These are phyloP conservation scores for Rhinichthys klamathensis DNA, from an alignment of 2,113 vertebrate genomes.

Conservation along the genomic window DNA sequence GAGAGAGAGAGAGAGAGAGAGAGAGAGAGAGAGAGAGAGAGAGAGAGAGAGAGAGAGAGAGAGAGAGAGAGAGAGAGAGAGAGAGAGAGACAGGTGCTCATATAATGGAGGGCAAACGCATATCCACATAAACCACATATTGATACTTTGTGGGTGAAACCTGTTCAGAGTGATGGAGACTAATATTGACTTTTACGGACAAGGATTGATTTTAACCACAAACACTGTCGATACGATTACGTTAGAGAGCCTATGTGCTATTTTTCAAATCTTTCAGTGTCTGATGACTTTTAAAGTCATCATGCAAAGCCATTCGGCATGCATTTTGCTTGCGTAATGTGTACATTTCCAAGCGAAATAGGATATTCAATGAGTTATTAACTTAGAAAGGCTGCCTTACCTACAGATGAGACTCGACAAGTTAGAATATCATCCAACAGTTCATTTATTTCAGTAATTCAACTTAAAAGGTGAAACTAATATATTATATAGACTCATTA, in stretches of 20 bases:
- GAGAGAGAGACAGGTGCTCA: background rate
- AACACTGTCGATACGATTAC: background rate
- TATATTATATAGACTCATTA: too few species aligned
- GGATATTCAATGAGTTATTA: too few species aligned
- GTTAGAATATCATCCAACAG: too few species aligned
- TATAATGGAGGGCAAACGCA: background rate
- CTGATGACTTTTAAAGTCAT: background rate
- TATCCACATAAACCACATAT: constrained; percentile 8
- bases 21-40: background rate
- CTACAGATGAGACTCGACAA: too few species aligned
- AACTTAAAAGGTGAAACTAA: too few species aligned
- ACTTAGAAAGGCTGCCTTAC: too few species aligned
- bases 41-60: background rate
- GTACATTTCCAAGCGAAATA: background rate
- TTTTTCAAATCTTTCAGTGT: background rate
- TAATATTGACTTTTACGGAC: background rate
- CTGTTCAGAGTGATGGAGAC: background rate
- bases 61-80: background rate
- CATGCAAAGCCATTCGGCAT: background rate
- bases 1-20: background rate
- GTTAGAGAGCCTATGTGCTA: background rate
- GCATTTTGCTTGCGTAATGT: background rate
- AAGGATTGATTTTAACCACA: constrained; percentile 20
- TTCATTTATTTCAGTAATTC: too few species aligned
- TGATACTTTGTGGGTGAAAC: background rate